These are phyloP conservation scores for Oenanthe oenanthe DNA, from an alignment of 2,113 vertebrate genomes.

Conservation along the genomic window DNA sequence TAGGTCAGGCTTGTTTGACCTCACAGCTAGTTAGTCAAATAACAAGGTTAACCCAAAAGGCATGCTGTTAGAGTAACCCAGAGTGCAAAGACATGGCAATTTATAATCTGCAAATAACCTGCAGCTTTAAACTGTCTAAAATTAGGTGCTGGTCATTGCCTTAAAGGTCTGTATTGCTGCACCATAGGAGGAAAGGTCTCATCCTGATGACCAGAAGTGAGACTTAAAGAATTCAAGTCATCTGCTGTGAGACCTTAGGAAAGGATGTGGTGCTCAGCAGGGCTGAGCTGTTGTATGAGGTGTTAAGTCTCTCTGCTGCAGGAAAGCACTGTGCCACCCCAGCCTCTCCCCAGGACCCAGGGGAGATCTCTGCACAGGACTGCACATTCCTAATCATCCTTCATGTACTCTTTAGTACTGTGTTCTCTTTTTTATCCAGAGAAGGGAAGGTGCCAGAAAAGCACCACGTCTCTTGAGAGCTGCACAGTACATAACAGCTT, in stretches of 20 bases:
- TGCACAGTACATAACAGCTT: background rate
- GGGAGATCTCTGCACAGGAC: background rate
- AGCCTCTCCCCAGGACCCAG: background rate
- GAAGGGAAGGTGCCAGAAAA: background rate
- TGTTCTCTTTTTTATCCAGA: background rate
- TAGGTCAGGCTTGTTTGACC: constrained; percentile 1
- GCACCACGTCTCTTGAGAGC: background rate
- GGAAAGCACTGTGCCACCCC: background rate
- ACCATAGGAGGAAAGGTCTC: background rate
- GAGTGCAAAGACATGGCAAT: background rate
- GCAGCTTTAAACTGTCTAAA: background rate
- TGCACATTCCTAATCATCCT: background rate
- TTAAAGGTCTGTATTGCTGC: background rate
- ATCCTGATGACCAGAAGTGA: background rate
- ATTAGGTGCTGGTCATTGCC: background rate
- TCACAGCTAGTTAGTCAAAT: background rate
- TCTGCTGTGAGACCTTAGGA: background rate
- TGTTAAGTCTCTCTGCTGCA: background rate
- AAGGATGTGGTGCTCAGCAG: background rate
- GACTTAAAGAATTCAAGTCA: background rate
- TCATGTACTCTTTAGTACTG: fast-evolving
- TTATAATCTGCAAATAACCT: background rate
- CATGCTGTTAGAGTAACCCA: background rate
- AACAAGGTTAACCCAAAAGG: background rate
- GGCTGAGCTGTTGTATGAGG: background rate